phyloP scores from a whole-genome alignment of 2,888 invertebrate genomes.

The Caenorhabditis japonica region DNA sequence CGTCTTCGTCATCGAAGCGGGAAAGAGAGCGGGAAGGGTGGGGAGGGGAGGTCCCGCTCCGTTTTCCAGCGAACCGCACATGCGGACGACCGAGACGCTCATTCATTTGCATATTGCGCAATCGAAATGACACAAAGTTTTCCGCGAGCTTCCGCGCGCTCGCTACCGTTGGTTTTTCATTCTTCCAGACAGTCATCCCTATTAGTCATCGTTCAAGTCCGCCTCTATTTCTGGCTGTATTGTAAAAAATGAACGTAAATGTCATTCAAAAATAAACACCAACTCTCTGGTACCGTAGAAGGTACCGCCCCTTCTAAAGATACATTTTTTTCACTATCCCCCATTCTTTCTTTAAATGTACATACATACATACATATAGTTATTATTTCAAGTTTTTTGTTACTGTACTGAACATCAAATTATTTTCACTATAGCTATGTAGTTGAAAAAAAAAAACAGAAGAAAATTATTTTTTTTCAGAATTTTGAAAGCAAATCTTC shows the following conservation, averaged over 20 bases:
- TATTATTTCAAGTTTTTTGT: background rate
- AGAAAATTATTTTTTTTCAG: background rate
- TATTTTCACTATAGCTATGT: too few species aligned
- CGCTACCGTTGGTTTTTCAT: slow-evolving; percentile 5
- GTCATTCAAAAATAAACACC: slow-evolving; percentile 30
- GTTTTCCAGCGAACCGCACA: slow-evolving; percentile 53
- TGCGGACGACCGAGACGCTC: slow-evolving; percentile 37
- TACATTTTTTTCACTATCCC: slow-evolving; percentile 9
- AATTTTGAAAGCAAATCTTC: background rate
- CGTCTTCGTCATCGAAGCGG: slow-evolving; percentile 51
- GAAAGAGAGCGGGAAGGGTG: slow-evolving; percentile 27
- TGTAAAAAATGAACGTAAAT: slow-evolving; percentile 41
- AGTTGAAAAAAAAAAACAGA: too few species aligned
- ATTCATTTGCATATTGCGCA: slow-evolving; percentile 67
- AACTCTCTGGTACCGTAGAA: slow-evolving; percentile 35
- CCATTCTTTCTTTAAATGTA: too few species aligned
- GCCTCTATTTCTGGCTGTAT: slow-evolving; percentile 36
- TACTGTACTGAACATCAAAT: too few species aligned
- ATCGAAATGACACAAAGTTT: slow-evolving; percentile 60
- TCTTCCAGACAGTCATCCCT: slow-evolving; percentile 19
- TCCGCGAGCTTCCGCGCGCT: slow-evolving; percentile 22
- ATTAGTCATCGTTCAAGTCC: slow-evolving; percentile 29
- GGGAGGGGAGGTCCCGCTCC: slow-evolving; percentile 25
- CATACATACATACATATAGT: too few species aligned
- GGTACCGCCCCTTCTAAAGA: slow-evolving; percentile 9